Percentiles rank a stretch among this genome's conserved stretches.
These are phyloP conservation scores for Nematolebias whitei DNA, from an alignment of 2,113 vertebrate genomes.

Conservation along the genomic window DNA sequence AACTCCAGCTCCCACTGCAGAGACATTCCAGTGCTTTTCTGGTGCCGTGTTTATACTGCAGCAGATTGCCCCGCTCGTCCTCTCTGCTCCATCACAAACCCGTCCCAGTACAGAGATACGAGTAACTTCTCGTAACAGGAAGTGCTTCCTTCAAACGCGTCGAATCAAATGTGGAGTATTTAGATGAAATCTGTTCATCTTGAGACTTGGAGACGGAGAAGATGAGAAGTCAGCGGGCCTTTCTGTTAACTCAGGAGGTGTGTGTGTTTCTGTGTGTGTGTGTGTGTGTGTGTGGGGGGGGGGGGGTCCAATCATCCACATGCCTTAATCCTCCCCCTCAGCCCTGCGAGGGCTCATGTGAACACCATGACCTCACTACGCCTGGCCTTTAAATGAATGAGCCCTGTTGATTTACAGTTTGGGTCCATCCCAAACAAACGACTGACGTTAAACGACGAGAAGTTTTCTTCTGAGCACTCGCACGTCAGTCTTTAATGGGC, in stretches of 20 bases:
- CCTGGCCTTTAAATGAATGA: conserved; percentile 50
- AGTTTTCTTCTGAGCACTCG: conserved; percentile 9
- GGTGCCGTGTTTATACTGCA: conserved; percentile 78
- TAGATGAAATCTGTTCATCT: not conserved
- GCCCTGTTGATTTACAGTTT: conserved; percentile 54
- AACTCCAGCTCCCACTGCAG: conserved; percentile 77
- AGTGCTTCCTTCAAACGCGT: not conserved
- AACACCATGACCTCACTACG: conserved; percentile 67
- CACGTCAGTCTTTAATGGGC: conserved; percentile 6
- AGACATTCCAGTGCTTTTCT: conserved; percentile 82
- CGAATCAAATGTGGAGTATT: not conserved
- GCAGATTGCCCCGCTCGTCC: conserved; percentile 59
- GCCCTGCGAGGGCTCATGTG: conserved; percentile 54
- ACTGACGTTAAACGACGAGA: not conserved
- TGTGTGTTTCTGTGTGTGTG: not conserved
- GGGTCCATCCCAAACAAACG: conserved; percentile 7
- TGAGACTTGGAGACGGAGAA: not conserved
- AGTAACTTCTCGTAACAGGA: conserved; percentile 10
- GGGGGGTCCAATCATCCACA: conserved; percentile 31
- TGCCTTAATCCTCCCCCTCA: conserved; percentile 67
- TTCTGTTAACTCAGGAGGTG: conserved; percentile 25
- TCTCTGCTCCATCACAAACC: conserved; percentile 34
- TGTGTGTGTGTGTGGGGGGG: not conserved
- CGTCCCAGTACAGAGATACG: not conserved
- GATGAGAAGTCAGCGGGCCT: conserved; percentile 2